Base-by-base conservation (phyloP, 2,888 invertebrate species). In the Hylaea fasciaria region DNA sequence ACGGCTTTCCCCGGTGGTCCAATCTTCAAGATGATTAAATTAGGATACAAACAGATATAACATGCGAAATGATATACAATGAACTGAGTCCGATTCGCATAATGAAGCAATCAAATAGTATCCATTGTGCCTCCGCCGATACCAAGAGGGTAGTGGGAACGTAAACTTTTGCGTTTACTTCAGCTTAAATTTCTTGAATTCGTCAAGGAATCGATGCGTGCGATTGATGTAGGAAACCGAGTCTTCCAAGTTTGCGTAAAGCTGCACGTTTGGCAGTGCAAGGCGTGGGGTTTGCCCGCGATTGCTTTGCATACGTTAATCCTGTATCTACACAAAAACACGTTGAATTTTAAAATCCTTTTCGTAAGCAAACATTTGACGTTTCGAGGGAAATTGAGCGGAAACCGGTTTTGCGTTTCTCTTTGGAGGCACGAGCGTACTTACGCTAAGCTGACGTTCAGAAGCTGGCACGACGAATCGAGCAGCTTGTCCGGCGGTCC, bases 11-110 rank as follows among this genome's bases (percentile, higher is more conserved):
- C 85, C 82, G 91, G 92, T 91, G 91, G 92, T 91, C 92, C 91
- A 89, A 89, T 88, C 88, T 86, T 87, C 88, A 87, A 81, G 84
- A 91, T 89, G 91, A 90, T 91, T 91, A 91, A 92, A 92, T 92
- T 91, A 87, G 91, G 90, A 83, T 85, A 82, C 87, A 77, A 85
- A 82, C 86, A 82, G 86, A 90, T 87, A 89, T 88, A 91, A 89
- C 87, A 86, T 89, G 85, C 87, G 77, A 88, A 92, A 92, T 91
- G 89, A 89, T 89, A 92, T 88, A 89, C 90, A 91, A 85, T 86
- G 87, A 89, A 83, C 84, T 71, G 77, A 82, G 80, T 80, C 85
- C 83, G 81, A 83, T 83, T 82, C 78, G 91, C 84, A 91, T 92
- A 92, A 91, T 91, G 87, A 91, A 89, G 86, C 91, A 91, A 92